Conservation (phyloP, 1,140 invertebrate species). For the Planococcus citri region DNA sequence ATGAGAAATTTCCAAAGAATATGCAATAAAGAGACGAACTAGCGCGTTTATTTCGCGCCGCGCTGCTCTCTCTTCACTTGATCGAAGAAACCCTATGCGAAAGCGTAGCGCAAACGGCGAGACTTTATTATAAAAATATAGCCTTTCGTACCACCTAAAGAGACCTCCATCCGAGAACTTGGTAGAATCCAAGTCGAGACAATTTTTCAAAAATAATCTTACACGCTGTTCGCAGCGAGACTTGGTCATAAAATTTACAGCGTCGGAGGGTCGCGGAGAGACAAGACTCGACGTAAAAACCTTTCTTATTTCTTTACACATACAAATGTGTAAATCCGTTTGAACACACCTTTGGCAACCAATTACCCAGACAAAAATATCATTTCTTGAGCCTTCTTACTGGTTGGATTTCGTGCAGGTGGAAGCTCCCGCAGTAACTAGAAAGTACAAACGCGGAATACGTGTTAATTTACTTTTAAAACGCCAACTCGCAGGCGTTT, state of each 20-base stretch:
- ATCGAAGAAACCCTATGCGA: no score
- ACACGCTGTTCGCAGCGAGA: neutral
- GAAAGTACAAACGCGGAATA: no score
- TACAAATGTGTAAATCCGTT: no score
- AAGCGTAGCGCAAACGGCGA: neutral
- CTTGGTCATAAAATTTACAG: neutral
- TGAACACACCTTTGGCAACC: neutral
- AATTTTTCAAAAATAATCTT: neutral
- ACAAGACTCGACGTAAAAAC: no score
- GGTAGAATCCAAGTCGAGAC: neutral
- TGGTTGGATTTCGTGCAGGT: no score
- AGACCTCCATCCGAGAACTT: neutral
- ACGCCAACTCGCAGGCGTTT: neutral
- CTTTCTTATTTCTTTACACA: no score
- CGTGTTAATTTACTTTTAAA: neutral
- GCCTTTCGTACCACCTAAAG: neutral
- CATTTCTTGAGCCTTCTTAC: neutral
- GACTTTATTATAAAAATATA: neutral
- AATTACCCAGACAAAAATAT: neutral
- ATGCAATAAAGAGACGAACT: no score
- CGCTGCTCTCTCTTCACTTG: no score
- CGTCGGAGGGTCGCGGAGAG: no score
- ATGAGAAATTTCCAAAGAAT: no score
- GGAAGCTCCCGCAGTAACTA: no score
- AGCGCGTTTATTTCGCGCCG: no score